Base-by-base conservation (phyloP, 92 coral and sea anemone species). In the Pocillopora grandis region DNA sequence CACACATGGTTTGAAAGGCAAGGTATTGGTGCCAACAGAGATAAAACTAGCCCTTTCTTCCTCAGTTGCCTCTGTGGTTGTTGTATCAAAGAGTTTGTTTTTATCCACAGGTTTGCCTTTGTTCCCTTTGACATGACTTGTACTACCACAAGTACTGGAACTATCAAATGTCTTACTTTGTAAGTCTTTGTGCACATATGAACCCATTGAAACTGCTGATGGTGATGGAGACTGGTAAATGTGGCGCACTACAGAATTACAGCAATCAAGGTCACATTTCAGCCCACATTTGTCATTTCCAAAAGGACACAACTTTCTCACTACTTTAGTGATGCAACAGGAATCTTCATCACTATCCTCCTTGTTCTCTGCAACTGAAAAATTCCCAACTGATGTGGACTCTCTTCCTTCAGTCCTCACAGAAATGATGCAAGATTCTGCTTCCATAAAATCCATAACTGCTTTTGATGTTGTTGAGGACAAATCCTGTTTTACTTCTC, bases 271-370 rank as follows among this genome's bases (percentile, higher is more conserved):
- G 23, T 42, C 20, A 42, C 86, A 83, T 56, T 65, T 63, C 75
- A 14, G 16, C 2, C 86, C 86, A 49, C 49, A 61, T 73, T 83
- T 83, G 49, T 83, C 80, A 11, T 83, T 83, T 17, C 86, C 86
- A 21, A 18, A 12, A 1, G 86, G 86, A 52, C 86, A 83, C 2
- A 72, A 64, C 33, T 56, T 62, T 62, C 20, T 84, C 52, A 78
- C 71, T 2, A 84, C 86, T 16, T 80, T 89, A 21, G 92, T 85
- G 27, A 80, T 85, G 14, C 36, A 23, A 62, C 91, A 88, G 12
- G 59, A 23, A 15, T 85, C 87, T 1, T 70, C 80, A 7, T 89
- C 79, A 12, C 21, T 61, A 58, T 62, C 76, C 69, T 63, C 49
- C 36, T 74, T 55, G 55, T 17, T 21, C 48, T 35, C 23, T 6